phyloP scores from a whole-genome alignment of 2,888 invertebrate species.

The Papilio protenor region DNA sequence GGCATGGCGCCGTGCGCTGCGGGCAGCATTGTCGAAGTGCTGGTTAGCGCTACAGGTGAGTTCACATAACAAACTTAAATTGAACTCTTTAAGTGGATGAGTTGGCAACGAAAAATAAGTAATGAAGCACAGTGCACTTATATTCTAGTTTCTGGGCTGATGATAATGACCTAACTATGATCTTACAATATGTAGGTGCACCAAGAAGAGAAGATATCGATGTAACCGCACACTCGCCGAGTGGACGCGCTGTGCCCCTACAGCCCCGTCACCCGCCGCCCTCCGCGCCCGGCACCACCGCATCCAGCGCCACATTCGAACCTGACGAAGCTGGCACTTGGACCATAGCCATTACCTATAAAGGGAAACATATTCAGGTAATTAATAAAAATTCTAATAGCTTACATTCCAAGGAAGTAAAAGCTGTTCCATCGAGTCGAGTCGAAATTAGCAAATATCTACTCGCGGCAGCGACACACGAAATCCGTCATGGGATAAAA shows the following conservation, averaged over 20 bases:
- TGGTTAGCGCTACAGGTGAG: slow-evolving; percentile 92
- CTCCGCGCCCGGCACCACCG: slow-evolving; percentile 92
- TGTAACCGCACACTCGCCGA: slow-evolving; percentile 96
- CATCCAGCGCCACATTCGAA: slow-evolving; percentile 96
- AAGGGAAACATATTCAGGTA: slow-evolving; percentile 95
- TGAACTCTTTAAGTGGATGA: neutral
- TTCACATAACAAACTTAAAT: neutral
- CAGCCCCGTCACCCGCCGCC: slow-evolving; percentile 87
- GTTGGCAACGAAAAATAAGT: neutral
- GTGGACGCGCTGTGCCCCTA: slow-evolving; percentile 88
- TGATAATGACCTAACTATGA: neutral
- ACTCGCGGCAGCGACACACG: too few relatives aligned
- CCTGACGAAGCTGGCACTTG: slow-evolving; percentile 99
- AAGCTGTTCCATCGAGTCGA: too few relatives aligned
- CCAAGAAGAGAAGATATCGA: slow-evolving; percentile 92
- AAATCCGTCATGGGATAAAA: too few relatives aligned
- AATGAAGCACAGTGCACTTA: neutral
- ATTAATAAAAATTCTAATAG: neutral
- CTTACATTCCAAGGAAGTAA: too few relatives aligned
- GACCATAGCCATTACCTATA: slow-evolving; percentile 98
- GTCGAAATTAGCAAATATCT: too few relatives aligned
- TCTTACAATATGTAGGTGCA: slow-evolving; percentile 81
- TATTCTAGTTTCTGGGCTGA: neutral
- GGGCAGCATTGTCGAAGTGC: slow-evolving; percentile 97
- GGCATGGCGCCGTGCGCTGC: slow-evolving; percentile 98